Conservation (phyloP, 2,888 invertebrate genomes). For the Malthinus flaveolus region DNA sequence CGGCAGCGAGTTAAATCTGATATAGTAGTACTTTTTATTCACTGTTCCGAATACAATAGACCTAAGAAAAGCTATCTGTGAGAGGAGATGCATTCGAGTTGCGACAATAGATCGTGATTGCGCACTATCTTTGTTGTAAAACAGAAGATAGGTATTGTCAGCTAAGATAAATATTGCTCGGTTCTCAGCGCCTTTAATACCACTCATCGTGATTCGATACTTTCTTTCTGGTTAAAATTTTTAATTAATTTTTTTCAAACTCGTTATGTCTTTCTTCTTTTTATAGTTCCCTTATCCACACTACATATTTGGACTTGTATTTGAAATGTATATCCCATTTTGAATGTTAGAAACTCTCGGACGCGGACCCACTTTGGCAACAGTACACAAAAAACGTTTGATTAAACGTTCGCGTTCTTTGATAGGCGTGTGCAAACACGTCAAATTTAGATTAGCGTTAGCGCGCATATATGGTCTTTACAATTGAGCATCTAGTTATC, state of each 20-base stretch:
- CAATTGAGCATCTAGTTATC: too few relatives aligned
- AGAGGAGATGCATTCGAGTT: conserved; percentile 42
- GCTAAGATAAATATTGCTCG: conserved; percentile 48
- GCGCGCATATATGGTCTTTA: too few relatives aligned
- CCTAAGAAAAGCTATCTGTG: conserved; percentile 32
- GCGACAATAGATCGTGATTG: conserved; percentile 51
- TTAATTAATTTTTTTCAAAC: neutral
- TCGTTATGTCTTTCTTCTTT: neutral
- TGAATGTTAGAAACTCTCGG: too few relatives aligned
- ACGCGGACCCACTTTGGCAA: too few relatives aligned
- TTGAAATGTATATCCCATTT: too few relatives aligned
- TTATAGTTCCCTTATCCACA: too few relatives aligned
- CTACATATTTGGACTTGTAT: too few relatives aligned
- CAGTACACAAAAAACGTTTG: too few relatives aligned
- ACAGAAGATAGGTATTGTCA: conserved; percentile 49
- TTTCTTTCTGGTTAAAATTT: conserved; percentile 11
- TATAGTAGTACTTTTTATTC: conserved; percentile 36
- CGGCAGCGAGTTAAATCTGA: conserved; percentile 16
- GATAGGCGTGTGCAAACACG: too few relatives aligned
- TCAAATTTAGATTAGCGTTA: too few relatives aligned
- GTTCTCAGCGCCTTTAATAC: conserved; percentile 44
- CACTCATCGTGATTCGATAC: conserved; percentile 12
- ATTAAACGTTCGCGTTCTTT: too few relatives aligned
- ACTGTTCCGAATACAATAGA: conserved; percentile 29
- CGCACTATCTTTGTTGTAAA: conserved; percentile 49